Evolutionary conservation across 2,888 invertebrate species (phyloP), one percentile per base, ranked within the genome.

Genomic region (Neoaliturus tenellus): DNA sequence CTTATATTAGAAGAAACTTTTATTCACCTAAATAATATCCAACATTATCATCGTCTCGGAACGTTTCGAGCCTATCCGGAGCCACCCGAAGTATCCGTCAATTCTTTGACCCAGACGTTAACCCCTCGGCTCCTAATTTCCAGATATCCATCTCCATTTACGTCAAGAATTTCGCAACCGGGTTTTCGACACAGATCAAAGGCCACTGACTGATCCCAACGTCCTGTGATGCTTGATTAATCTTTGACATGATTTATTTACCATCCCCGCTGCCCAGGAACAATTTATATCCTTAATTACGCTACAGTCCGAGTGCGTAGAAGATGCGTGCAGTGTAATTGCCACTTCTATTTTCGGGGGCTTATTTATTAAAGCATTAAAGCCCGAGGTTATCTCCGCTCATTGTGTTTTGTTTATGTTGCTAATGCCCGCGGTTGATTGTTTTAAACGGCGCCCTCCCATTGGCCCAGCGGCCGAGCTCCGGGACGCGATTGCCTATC

Each of bases 281-380:
- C 73, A 75, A 78, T 78, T 78, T 78, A 33, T 78, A 12, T 33
- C 78, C 78, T 78, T 78, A 78, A 78, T 78, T 78, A 78, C 78
- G 14, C 20, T 20, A 0, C 39, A 31, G 55, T n/a, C 51, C 5
- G 12, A 6, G 67, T 35, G 67, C 35, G 35, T 67, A 17, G 67
- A 33, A 17, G 67, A 17, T 48, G 73, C 44, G 44, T 73, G 39
- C 20, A 25, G 25, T 20, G 78, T 78, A 55, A 78, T 78, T 33
- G 20, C 75, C 48, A 78, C 55, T 20, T 55, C 51, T 78, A 55
- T 78, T 78, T 55, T 78, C 48, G 28, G 23, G n/a, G 1, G 17
- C 17, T 28, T 44, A 75, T 75, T 75, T 75, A 75, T 51, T 17
- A 75, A 31, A 12, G 41, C 73, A 73, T 73, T 73, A 73, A 48